Base-by-base conservation (phyloP, 1,140 invertebrate species). In the Drosophila punjabiensis region DNA sequence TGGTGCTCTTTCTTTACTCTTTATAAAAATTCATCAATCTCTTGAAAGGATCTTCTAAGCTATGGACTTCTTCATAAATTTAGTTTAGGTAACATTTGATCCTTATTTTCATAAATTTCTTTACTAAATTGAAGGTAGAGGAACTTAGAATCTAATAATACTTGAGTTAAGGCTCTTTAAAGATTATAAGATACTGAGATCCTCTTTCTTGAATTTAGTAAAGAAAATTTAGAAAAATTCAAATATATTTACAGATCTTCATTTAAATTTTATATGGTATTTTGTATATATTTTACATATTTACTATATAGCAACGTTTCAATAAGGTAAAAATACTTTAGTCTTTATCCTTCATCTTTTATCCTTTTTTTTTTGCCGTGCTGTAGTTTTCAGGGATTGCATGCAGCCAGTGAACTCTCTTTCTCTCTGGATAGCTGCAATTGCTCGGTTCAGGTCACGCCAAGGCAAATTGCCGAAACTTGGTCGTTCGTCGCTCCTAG, bases 381-480 rank as follows among this genome's bases (percentile, higher is more conserved):
- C 20, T 55, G 9, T 16, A 8, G 8, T 47, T 69, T 43, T 43
- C 5, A 3, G 20, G 30, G 24, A 56, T 73, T 73, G 70, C 70
- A 62, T 61, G 58, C 35, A 78, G 20, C 33, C 1, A 14, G 32
- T 30, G 35, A 68, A 37, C 16, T 60, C 39, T 24, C 16, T 60
- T 33, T 24, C 45, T 14, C 10, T 30, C 28, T 18, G 28, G 59
- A 33, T 30, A n/a, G 50, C 59, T 79, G 76, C 77, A 79, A 79
- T 79, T 79, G 61, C 76, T 79, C 43, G 68, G 76, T 43, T 59
- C 55, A 73, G 68, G 76, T 66, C 77, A 79, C 61, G 77, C 48
- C 76, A 62, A 66, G 77, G 76, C 77, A 79, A 79, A 79, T 79
- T 79, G 77, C 67, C 78, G 61, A 79, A 79, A 79, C 56, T 79